These are phyloP conservation scores for Philopedon plagiatum DNA, from an alignment of 2,888 invertebrate species.

Conservation along the genomic window DNA sequence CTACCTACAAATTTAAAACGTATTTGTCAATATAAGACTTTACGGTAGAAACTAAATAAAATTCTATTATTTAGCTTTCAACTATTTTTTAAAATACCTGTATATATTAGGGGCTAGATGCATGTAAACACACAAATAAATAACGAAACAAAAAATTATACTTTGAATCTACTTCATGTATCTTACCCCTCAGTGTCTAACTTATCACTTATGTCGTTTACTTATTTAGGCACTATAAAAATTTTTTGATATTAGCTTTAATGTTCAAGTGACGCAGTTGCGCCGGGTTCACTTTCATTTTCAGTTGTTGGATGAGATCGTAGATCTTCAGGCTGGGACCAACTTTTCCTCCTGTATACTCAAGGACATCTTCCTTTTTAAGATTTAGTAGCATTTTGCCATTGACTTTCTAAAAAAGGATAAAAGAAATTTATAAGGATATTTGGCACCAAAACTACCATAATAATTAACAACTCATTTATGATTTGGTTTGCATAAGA, in stretches of 20 bases:
- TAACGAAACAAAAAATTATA: background rate
- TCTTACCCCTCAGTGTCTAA: background rate
- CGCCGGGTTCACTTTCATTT: slow-evolving; percentile 85
- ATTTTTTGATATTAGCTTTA: slow-evolving; percentile 77
- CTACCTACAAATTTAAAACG: no score
- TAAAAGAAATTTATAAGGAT: background rate
- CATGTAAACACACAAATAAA: background rate
- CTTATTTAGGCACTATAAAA: slow-evolving; percentile 72
- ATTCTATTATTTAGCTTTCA: background rate
- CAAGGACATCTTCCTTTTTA: slow-evolving; percentile 91
- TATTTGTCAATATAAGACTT: no score
- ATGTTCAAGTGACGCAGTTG: slow-evolving; percentile 76
- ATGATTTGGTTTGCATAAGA: no score
- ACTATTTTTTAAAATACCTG: background rate
- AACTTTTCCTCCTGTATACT: slow-evolving; percentile 92
- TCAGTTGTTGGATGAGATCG: slow-evolving; percentile 92
- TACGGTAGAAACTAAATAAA: background rate
- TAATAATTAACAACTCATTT: no score
- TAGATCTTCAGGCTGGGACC: slow-evolving; percentile 95
- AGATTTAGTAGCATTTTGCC: slow-evolving; percentile 86
- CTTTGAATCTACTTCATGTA: background rate
- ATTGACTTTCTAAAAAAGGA: slow-evolving; percentile 78
- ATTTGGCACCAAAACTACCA: no score
- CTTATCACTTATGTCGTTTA: slow-evolving; percentile 10
- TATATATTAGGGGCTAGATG: background rate